phyloP scores from a whole-genome alignment of 2,797 vertebrate species.

The Sebastes matsubarae region DNA sequence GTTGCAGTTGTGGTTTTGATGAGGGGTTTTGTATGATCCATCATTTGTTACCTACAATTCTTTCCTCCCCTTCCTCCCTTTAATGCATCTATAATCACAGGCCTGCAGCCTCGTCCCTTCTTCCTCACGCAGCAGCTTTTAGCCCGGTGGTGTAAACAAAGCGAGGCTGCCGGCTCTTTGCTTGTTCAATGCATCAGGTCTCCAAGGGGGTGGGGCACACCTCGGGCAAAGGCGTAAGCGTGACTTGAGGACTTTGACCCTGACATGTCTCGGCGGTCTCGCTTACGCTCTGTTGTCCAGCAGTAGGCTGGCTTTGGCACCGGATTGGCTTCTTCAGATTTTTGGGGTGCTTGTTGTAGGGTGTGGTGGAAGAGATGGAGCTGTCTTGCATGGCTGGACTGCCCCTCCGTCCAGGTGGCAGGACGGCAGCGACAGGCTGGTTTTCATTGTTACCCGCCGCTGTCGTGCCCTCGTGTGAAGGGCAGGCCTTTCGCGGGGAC shows the following conservation, averaged over 20 bases:
- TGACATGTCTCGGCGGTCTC: constrained; percentile 38
- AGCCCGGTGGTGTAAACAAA: constrained; percentile 22
- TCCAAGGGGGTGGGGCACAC: constrained; percentile 57
- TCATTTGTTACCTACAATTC: constrained; percentile 8
- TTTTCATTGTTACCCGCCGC: constrained; percentile 16
- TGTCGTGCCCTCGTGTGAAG: constrained; percentile 44
- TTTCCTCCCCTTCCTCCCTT: constrained; percentile 12
- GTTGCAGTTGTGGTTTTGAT: constrained; percentile 31
- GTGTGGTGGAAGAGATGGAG: constrained; percentile 73
- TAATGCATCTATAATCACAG: constrained; percentile 36
- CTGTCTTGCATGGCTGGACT: constrained; percentile 85
- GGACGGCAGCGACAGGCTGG: constrained; percentile 25
- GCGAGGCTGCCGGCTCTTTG: constrained; percentile 43
- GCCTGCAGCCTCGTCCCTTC: constrained; percentile 35
- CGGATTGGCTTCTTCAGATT: constrained; percentile 53
- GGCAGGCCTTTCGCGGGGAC: constrained; percentile 77
- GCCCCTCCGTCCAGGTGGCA: constrained; percentile 40
- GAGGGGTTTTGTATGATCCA: constrained; percentile 6
- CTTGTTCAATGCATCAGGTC: constrained; percentile 66
- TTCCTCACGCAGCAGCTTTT: constrained; percentile 47
- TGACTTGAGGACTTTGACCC: constrained; percentile 52
- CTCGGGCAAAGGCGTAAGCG: constrained; percentile 58
- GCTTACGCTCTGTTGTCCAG: constrained; percentile 45
- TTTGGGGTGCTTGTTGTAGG: constrained; percentile 56
- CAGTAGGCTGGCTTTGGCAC: constrained; percentile 77